phyloP scores from a whole-genome alignment of 2,113 vertebrate genomes.

The Centropus bengalensis region DNA sequence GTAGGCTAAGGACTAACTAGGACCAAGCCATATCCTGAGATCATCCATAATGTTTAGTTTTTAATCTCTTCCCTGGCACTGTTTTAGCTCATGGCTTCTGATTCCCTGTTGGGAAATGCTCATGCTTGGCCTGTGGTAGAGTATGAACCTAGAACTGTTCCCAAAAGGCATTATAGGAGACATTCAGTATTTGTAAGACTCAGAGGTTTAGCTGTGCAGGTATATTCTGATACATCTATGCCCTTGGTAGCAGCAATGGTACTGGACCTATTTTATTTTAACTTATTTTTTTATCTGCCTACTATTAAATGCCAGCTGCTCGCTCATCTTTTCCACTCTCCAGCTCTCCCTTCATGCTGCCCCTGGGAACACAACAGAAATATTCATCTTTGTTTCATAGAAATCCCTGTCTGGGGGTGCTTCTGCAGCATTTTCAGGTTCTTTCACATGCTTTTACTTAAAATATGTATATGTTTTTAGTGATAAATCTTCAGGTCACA shows the following conservation, averaged over 20 bases:
- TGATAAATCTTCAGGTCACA: neutral
- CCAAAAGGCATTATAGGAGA: neutral
- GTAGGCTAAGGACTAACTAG: neutral
- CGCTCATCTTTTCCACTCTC: neutral
- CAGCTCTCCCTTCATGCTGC: neutral
- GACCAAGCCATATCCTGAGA: neutral
- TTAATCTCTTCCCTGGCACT: neutral
- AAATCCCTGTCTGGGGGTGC: neutral
- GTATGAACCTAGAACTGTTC: neutral
- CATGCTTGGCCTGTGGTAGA: neutral
- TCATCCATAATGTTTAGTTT: neutral
- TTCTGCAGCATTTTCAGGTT: neutral
- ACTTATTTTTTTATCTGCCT: neutral
- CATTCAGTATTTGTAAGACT: neutral
- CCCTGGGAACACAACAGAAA: neutral
- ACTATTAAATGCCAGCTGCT: neutral
- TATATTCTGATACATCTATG: neutral
- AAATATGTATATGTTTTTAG: neutral
- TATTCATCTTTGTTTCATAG: neutral
- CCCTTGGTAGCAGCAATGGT: rapidly evolving
- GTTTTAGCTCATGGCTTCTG: neutral
- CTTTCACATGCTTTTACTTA: neutral
- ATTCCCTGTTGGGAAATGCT: neutral
- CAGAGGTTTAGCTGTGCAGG: neutral
- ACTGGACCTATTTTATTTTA: neutral